These are phyloP conservation scores for Nasonia giraulti DNA, from an alignment of 1,140 invertebrate species.

Conservation along the genomic window DNA sequence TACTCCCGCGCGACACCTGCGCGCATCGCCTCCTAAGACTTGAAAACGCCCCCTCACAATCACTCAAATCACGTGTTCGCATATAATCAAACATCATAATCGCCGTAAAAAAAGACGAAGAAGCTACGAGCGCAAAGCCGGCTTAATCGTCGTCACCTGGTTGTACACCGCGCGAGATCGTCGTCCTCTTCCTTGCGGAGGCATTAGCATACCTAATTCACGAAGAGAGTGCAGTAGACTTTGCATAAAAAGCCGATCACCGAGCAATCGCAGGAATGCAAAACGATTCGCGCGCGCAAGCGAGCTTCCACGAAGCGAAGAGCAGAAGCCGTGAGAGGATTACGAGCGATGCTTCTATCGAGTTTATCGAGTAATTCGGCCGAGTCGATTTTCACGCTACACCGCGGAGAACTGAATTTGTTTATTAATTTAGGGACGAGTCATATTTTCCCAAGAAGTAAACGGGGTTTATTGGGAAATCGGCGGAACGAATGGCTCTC, in stretches of 20 bases:
- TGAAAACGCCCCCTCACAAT: background rate
- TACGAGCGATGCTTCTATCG: background rate
- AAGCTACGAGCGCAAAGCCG: background rate
- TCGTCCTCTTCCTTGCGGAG: background rate
- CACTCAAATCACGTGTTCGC: slow-evolving; percentile 16
- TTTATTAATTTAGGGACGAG: background rate
- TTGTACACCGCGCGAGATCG: background rate
- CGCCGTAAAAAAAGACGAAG: background rate
- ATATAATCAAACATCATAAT: slow-evolving; percentile 39
- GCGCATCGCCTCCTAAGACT: background rate
- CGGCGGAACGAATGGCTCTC: background rate
- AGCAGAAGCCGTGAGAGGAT: background rate
- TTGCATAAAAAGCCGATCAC: slow-evolving; percentile 22
- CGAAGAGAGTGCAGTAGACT: background rate
- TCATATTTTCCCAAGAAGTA: background rate
- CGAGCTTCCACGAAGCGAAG: background rate
- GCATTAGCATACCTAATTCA: slow-evolving; percentile 17
- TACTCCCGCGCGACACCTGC: background rate
- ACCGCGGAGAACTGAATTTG: background rate
- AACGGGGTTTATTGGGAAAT: background rate
- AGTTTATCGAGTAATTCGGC: background rate
- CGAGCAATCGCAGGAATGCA: background rate
- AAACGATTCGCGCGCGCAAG: background rate
- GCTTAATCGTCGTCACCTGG: slow-evolving; percentile 44
- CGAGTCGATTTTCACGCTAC: background rate